Evolutionary conservation across 2,797 vertebrate genomes (phyloP), one percentile per base, ranked within the genome.

Genomic region (Parotocinclus haroldoi): DNA sequence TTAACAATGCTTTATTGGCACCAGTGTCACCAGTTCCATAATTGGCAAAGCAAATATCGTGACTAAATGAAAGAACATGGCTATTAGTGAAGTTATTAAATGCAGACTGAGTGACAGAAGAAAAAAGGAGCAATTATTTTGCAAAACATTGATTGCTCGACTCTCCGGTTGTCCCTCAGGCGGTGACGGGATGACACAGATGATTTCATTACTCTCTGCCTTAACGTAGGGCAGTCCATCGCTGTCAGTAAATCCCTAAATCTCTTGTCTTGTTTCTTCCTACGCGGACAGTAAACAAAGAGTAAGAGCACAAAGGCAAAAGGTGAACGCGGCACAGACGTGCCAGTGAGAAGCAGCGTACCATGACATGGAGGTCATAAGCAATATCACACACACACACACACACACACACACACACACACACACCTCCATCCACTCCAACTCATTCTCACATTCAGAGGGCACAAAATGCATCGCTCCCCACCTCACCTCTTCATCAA

Each of bases 371-470:
- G 68, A 18, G 45, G 64, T 72, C 65, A 65, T 55, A 54, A 38
- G 42, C 36, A 12, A 58, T 52, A 57, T 40, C 48, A 57, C 61
- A 49, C 58, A 42, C 58, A 51, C 42, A 63, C 51, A 58, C 17
- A 51, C 63, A 66, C 58, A 51, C 42, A 63, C 51, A 58, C 17
- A 51, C 63, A 66, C 44, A 10, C 46, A 40, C 58, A 39, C 60
- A 77, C 68, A 80, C 74, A 69, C 52, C 75, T 64, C 72, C 49
- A 1, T 57, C 54, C 27, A 39, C 44, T 61, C 18, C n/a, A 69
- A 57, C 36, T 50, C 40, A 48, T 62, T 62, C 58, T 18, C 66
- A 49, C 45, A 48, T 37, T 46, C 62, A 60, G 49, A 65, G 63
- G 50, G 51, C 69, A 46, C 40, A n/a, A 38, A 58, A 71, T 64